Evolutionary conservation across 1,140 invertebrate genomes (phyloP), one percentile per base, ranked within the genome.

Genomic region (Psilanteris sp.): DNA sequence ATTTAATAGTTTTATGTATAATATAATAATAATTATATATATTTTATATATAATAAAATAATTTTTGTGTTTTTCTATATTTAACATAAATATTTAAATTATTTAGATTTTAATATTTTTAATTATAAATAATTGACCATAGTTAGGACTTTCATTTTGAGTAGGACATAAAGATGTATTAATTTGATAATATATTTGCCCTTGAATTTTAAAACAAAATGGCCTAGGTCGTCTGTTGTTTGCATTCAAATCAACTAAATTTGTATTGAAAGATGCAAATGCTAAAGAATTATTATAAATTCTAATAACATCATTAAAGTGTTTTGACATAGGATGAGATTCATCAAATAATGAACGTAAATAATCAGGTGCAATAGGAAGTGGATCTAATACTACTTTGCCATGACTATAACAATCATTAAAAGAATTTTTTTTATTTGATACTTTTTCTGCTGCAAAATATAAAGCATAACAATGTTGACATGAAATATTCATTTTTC

Each of bases 201-300:
- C n/a, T n/a, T n/a, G n/a, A n/a, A n/a, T n/a, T n/a, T n/a, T n/a
- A n/a, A n/a, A n/a, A n/a, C n/a, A n/a, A n/a, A n/a, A n/a, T n/a
- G n/a, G n/a, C n/a, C n/a, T n/a, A 15, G 27, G 44, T 8, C 61
- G 34, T 52, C 44, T 48, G 8, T 29, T 36, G 37, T 43, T 41
- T 13, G 66, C 50, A n/a, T n/a, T n/a, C n/a, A n/a, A n/a, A 57
- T 50, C 15, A 3, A 50, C 41, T 26, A 57, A 57, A 41, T 59
- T 59, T 16, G 41, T 26, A 50, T 70, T 70, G n/a, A 70, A 70
- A 1, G 52, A 57, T 20, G 48, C 66, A 41, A 70, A 70, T 4
- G 66, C 50, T 34, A 70, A 32, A 18, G 43, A 48, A 34, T 57
- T 70, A 48, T 59, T 70, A 18, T 70, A 70, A 15, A 0, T 5